phyloP scores from a whole-genome alignment of 2,797 vertebrate genomes.

The Toxotes lorentzi region DNA sequence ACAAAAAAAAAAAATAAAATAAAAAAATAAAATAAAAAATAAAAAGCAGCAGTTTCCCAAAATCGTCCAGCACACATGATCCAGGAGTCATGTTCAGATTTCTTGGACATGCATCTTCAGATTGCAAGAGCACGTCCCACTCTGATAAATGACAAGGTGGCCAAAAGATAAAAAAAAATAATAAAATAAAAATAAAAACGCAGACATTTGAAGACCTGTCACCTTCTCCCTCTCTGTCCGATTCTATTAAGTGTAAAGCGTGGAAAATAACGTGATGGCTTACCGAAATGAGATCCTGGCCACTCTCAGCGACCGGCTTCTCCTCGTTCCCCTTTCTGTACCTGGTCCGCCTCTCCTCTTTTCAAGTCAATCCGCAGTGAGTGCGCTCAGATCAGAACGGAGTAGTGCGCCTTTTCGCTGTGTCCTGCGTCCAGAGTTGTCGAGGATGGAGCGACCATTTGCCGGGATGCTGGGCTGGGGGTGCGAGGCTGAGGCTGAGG shows the following conservation, averaged over 20 bases:
- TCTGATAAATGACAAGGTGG: conserved; percentile 3
- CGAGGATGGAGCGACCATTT: conserved; percentile 75
- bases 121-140: conserved; percentile 11
- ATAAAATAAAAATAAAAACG: neutral
- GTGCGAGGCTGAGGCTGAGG: conserved; percentile 71
- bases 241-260: conserved; percentile 24
- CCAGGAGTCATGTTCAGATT: conserved; percentile 44
- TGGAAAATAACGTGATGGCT: conserved; percentile 58
- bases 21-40: too few species aligned
- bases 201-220: conserved; percentile 31
- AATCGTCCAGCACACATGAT: conserved; percentile 6
- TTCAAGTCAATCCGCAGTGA: conserved; percentile 77
- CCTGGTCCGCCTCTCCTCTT: conserved; percentile 48
- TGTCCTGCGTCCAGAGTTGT: conserved; percentile 77
- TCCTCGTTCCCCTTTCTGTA: conserved; percentile 52
- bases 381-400: conserved; percentile 63
- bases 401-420: conserved; percentile 69
- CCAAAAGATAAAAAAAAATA: neutral
- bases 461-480: conserved; percentile 69
- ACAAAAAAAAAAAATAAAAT: too few species aligned
- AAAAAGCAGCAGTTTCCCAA: conserved; percentile 24
- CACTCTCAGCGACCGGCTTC: conserved; percentile 68
- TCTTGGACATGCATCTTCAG: conserved; percentile 27
- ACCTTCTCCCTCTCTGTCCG: conserved; percentile 10
- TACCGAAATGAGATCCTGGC: conserved; percentile 76